phyloP scores from a whole-genome alignment of 2,888 invertebrate species.

The Platerodrilus igneus region DNA sequence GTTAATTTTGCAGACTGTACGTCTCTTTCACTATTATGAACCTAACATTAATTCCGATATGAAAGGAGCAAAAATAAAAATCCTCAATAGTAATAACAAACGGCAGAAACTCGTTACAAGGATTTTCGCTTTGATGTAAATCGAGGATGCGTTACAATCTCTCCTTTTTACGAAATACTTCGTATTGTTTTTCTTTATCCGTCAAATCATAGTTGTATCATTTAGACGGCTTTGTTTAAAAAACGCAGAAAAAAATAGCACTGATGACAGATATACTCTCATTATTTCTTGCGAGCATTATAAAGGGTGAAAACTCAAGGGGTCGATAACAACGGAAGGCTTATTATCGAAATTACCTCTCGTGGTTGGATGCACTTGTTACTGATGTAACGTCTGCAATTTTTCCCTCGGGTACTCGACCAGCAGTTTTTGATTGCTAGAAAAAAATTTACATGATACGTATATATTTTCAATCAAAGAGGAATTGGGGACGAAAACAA shows the following conservation, averaged over 20 bases:
- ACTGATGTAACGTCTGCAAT: constrained; percentile 41
- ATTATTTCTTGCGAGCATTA: constrained; percentile 21
- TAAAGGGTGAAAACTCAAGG: constrained; percentile 28
- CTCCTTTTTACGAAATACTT: constrained; percentile 20
- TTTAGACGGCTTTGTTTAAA: not conserved
- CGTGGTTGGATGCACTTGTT: constrained; percentile 34
- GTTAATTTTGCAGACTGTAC: too few relatives aligned
- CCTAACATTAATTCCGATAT: too few relatives aligned
- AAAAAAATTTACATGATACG: constrained; percentile 40
- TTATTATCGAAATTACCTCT: constrained; percentile 36
- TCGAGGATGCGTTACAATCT: constrained; percentile 19
- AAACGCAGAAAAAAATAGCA: constrained; percentile 14
- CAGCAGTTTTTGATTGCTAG: constrained; percentile 27
- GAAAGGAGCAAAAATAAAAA: constrained; percentile 8
- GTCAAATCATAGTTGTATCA: constrained; percentile 1
- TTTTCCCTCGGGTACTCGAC: constrained; percentile 45
- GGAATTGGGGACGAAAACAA: constrained; percentile 44
- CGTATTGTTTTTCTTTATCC: constrained; percentile 5
- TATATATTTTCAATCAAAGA: constrained; percentile 39
- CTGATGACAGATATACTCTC: constrained; percentile 20
- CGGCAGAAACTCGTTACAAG: constrained; percentile 24
- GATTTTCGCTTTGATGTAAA: constrained; percentile 21
- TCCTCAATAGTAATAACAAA: constrained; percentile 6
- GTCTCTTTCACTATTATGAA: too few relatives aligned
- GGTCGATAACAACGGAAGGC: constrained; percentile 33